Base-by-base conservation (phyloP, 92 coral and sea anemone genomes). In the Actinernus sp. region DNA sequence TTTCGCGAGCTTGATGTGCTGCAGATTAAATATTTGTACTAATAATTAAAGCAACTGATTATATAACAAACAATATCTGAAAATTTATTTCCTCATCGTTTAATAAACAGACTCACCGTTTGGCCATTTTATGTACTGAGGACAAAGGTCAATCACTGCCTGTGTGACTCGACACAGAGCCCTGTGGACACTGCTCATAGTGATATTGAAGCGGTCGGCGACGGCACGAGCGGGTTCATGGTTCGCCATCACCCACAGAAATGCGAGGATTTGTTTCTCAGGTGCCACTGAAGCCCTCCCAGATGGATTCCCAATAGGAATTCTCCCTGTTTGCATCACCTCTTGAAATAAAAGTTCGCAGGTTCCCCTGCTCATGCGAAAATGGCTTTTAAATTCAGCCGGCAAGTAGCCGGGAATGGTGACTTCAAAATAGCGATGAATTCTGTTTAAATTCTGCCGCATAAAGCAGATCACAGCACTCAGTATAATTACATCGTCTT, bases 181-280 rank as follows among this genome's bases (percentile, higher is more conserved):
- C 48, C 73, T 40, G 18, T 60, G 56, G 3, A 79, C 87, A 55
- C 74, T 71, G 45, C 61, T 61, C 87, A 70, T 54, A 14, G 74
- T 62, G 58, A 81, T 71, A 43, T 81, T 39, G 45, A 79, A 81
- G 10, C 87, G 47, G 36, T 80, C 87, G 24, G 74, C 73, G 4
- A 71, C 73, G 6, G 49, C 55, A n/a, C 75, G 43, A 41, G 56
- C 14, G 38, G 54, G 22, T 39, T 71, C 81, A 56, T 81, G 68
- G 37, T 71, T 71, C 31, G 73, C 87, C 67, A 70, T 52, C 13
- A 55, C 53, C 87, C 75, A 63, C 13, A 81, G 7, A 63, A 63
- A 55, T n/a, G 39, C 75, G 16, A 69, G 55, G 55, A 81, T 55
- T 71, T 72, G 68, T 26, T 71, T 81, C 8, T 23, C 44, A 12